A percentile compares a stretch with the other conserved stretches of the same genome.
These are phyloP conservation scores for Caenorhabditis drosophilae DNA, from an alignment of 2,888 invertebrate genomes.

Conservation along the genomic window DNA sequence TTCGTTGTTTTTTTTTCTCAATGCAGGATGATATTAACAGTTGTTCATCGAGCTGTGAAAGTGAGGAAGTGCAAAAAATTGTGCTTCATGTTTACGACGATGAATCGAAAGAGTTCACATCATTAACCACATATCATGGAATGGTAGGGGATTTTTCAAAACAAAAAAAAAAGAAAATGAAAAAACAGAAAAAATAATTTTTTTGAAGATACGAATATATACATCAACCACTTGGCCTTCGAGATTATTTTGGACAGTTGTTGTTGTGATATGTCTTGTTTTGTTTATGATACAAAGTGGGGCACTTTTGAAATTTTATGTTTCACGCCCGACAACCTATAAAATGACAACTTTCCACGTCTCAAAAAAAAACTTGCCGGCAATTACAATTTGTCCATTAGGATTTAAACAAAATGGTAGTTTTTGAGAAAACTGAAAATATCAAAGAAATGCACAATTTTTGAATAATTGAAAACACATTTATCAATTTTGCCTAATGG, in stretches of 20 bases:
- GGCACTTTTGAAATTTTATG: conserved; percentile 35
- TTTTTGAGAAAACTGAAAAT: too few species aligned
- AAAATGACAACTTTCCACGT: conserved; percentile 17
- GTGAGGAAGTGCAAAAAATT: conserved; percentile 31
- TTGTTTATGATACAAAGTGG: conserved; percentile 57
- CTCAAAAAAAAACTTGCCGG: conserved; percentile 10
- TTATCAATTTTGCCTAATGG: too few species aligned
- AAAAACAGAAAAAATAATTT: too few species aligned
- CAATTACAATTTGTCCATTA: conserved; percentile 35
- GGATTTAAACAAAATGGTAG: conserved; percentile 18
- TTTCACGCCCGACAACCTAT: conserved; percentile 39
- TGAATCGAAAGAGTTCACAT: conserved; percentile 53
- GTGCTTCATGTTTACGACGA: conserved; percentile 56
- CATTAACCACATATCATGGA: conserved; percentile 57
- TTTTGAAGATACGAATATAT: conserved; percentile 48
- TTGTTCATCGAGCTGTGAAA: neutral
- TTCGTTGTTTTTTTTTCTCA: too few species aligned
- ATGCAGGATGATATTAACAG: neutral
- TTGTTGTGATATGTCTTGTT: conserved; percentile 51
- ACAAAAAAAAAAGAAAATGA: too few species aligned
- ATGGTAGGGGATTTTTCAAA: conserved; percentile 47
- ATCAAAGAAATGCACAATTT: too few species aligned
- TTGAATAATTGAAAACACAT: too few species aligned
- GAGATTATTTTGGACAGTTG: conserved; percentile 58
- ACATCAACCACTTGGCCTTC: conserved; percentile 59